These are phyloP conservation scores for Cacatua alba DNA, from an alignment of 2,113 vertebrate species.

Conservation along the genomic window DNA sequence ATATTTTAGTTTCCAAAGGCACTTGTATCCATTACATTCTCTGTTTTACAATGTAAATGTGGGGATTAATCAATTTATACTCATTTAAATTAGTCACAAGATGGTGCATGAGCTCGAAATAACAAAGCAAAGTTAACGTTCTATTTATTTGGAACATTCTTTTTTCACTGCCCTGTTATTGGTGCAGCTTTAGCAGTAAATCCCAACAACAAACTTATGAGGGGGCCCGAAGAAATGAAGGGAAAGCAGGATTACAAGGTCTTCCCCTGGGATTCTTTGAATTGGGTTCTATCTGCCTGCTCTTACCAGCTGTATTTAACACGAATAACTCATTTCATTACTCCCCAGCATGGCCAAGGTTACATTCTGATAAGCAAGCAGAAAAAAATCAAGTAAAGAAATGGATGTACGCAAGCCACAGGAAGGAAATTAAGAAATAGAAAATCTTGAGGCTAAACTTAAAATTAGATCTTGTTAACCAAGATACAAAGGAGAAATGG, in stretches of 20 bases:
- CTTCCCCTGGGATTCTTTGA: neutral
- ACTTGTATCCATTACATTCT: neutral
- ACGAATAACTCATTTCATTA: neutral
- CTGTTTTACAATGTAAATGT: constrained; percentile 23
- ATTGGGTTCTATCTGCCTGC: neutral
- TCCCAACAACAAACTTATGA: neutral
- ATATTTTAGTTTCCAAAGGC: constrained; percentile 33
- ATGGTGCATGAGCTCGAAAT: neutral
- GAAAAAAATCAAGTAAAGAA: neutral
- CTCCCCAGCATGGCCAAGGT: neutral
- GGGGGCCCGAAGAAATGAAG: neutral
- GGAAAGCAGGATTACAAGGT: neutral
- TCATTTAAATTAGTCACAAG: neutral
- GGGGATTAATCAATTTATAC: neutral
- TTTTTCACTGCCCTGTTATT: neutral
- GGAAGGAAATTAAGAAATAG: neutral
- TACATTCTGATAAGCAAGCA: neutral
- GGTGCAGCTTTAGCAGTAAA: neutral
- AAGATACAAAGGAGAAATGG: neutral
- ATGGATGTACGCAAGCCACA: neutral
- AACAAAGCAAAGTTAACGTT: neutral
- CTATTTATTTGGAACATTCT: neutral
- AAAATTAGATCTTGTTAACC: neutral
- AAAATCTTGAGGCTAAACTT: neutral
- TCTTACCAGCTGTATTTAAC: neutral